phyloP scores from a whole-genome alignment of 2,113 vertebrate genomes.

The Rhinolophus sinicus region DNA sequence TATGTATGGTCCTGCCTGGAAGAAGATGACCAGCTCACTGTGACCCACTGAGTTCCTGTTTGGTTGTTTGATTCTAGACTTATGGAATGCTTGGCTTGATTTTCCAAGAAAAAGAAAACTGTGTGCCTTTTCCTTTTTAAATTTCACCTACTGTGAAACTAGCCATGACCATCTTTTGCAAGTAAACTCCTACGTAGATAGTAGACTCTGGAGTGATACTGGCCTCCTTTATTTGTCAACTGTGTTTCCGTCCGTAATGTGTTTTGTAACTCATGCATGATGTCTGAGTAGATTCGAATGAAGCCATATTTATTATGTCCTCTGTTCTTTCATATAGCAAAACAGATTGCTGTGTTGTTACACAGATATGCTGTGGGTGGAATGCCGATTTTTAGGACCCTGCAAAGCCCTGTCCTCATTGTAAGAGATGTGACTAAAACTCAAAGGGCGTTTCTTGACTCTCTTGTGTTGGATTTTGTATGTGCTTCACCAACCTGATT shows the following conservation, averaged over 20 bases:
- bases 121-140: slow-evolving; percentile 52
- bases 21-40: background rate
- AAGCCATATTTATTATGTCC: slow-evolving; percentile 71
- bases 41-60: background rate
- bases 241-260: slow-evolving; percentile 22
- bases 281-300: slow-evolving; percentile 39
- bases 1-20: background rate
- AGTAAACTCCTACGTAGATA: slow-evolving; percentile 14
- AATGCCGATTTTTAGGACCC: slow-evolving; percentile 41
- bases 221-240: slow-evolving; percentile 36
- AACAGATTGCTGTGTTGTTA: slow-evolving; percentile 64
- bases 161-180: slow-evolving; percentile 56
- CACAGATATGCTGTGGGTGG: slow-evolving; percentile 51
- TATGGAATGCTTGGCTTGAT: slow-evolving; percentile 40
- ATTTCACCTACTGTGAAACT: slow-evolving; percentile 71
- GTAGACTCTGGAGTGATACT: background rate
- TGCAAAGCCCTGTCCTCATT: background rate
- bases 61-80: background rate
- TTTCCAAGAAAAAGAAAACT: slow-evolving; percentile 50
- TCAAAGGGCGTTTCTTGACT: background rate
- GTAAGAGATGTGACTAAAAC: slow-evolving; percentile 1
- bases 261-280: slow-evolving; percentile 66
- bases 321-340: slow-evolving; percentile 63
- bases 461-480: background rate
- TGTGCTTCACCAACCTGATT: background rate